phyloP scores from a whole-genome alignment of 2,888 invertebrate genomes.

The Erebia ligea region DNA sequence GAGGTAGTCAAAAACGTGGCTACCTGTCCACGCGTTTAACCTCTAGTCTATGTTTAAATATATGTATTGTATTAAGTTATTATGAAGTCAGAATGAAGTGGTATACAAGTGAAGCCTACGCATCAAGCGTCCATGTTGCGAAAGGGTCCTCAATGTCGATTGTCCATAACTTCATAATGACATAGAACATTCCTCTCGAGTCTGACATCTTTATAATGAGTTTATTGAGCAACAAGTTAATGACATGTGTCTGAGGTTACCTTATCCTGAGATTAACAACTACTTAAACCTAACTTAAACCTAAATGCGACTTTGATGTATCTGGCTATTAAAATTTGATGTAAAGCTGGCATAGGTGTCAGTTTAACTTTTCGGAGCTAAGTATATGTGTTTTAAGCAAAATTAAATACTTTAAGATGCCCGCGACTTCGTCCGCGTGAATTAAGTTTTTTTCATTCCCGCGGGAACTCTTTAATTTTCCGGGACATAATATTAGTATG shows the following conservation, averaged over 20 bases:
- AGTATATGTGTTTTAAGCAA: too few species aligned
- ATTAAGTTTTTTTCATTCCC: too few species aligned
- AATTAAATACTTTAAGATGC: too few species aligned
- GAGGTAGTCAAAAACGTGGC: too few species aligned
- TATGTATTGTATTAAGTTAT: conserved; percentile 14
- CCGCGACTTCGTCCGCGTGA: too few species aligned
- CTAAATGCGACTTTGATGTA: conserved; percentile 12
- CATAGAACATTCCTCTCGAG: conserved; percentile 1
- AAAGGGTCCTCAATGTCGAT: conserved; percentile 16
- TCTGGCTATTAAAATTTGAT: background rate
- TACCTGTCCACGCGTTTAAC: too few species aligned
- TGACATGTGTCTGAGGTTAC: conserved; percentile 3
- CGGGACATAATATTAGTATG: too few species aligned
- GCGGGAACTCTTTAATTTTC: too few species aligned
- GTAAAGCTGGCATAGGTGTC: background rate
- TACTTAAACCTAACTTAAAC: conserved; percentile 5
- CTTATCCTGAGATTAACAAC: conserved; percentile 4
- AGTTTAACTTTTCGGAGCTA: too few species aligned
- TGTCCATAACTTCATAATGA: conserved; percentile 15
- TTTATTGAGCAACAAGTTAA: conserved; percentile 9
- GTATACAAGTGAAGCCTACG: conserved; percentile 6
- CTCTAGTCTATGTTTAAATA: background rate
- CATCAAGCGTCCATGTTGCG: conserved; percentile 2
- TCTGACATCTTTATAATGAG: conserved; percentile 19
- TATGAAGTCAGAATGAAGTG: conserved; percentile 11